Conservation (phyloP, 1,140 invertebrate genomes). For the Odontomachus brunneus region DNA sequence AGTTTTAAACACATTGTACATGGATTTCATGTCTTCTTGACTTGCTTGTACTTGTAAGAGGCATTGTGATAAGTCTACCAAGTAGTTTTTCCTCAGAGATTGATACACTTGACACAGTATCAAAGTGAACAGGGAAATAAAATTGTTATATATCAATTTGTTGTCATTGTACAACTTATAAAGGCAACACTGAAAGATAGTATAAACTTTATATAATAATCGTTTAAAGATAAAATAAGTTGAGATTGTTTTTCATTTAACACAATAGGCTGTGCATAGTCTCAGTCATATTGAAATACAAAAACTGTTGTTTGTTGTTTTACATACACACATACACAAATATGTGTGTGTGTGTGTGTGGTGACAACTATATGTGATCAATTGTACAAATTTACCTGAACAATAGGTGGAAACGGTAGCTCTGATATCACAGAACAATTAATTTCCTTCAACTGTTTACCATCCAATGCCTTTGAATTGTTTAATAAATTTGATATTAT, state of each 20-base stretch:
- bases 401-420: constrained; percentile 69
- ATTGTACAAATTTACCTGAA: constrained; percentile 67
- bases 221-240: background rate
- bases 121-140: constrained; percentile 68
- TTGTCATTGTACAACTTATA: constrained; percentile 73
- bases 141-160: constrained; percentile 71
- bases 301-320: too few species aligned
- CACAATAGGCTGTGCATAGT: too few species aligned
- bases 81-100: constrained; percentile 45
- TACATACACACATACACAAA: too few species aligned
- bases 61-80: constrained; percentile 70
- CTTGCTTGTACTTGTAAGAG: constrained; percentile 73
- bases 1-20: constrained; percentile 63
- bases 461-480: constrained; percentile 71
- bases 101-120: constrained; percentile 65
- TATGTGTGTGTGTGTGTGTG: too few species aligned
- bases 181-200: constrained; percentile 68
- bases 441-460: constrained; percentile 66
- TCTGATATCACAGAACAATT: constrained; percentile 67
- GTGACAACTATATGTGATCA: too few species aligned
- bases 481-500: constrained; percentile 70
- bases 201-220: constrained; percentile 10
- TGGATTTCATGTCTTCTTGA: constrained; percentile 67
- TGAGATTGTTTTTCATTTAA: too few species aligned
- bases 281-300: too few species aligned